Evolutionary conservation across 2,113 vertebrate genomes (phyloP), one percentile per base, ranked within the genome.

Genomic region (Cricetomys ansorgei): DNA sequence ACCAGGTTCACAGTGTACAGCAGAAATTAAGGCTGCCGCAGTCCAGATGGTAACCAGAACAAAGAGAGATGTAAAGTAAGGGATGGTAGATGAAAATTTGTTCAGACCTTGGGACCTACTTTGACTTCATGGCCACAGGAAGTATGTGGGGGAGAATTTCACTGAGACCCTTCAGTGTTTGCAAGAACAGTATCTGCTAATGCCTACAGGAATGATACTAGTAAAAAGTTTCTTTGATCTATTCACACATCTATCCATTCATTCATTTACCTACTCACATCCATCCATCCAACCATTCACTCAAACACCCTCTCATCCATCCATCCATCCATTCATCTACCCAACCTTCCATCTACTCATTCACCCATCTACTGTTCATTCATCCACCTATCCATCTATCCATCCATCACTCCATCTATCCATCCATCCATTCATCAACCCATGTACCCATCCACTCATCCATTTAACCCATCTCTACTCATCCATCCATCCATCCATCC

Each of bases 1-100:
- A n/a, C 7, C 1, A 27, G 12, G 6, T n/a, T 7, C 1, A 69
- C 6, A 4, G 43, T 16, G 12, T 34, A 2, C 4, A 4, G 1
- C 37, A 62, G 5, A 19, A 55, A 31, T 4, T 31, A 21, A 73
- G 43, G 45, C 2, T 79, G 29, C 4, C 40, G 3, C 21, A 27
- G 37, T 48, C 19, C 9, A 11, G 10, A 53, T 2, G 11, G 6
- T 87, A 17, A 25, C 3, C 1, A 17, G 40, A 27, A 21, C 27
- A 11, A 23, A 15, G 50, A 2, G 10, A 70, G 6, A 4, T 64
- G 37, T 23, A 19, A 50, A 92, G 34, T 59, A 34, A 62, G 2
- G 2, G n/a, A 81, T 27, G 29, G 15, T 29, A 21, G 0, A 8
- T 19, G 3, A n/a, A 81, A 62, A 19, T 19, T 40, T 6, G 13